These are phyloP conservation scores for Timandra comae DNA, from an alignment of 2,888 invertebrate genomes.

Conservation along the genomic window DNA sequence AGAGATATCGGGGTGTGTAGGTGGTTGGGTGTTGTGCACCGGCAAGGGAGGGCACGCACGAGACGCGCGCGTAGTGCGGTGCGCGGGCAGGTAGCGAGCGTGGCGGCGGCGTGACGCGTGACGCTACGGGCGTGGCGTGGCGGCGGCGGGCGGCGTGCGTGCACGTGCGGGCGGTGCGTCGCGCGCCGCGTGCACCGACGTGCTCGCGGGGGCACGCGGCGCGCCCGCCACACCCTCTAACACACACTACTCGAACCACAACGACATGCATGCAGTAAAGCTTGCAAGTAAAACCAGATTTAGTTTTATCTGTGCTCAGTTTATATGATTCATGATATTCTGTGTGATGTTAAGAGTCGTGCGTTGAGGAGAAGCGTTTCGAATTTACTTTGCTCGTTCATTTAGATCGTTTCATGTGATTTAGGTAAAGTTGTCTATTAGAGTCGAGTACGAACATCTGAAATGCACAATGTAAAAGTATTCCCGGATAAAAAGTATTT, in stretches of 20 bases:
- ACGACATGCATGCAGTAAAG: constrained; percentile 75
- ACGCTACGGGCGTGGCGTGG: constrained; percentile 33
- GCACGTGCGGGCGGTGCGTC: constrained; percentile 18
- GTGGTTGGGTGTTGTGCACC: constrained; percentile 55
- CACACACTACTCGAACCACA: constrained; percentile 69
- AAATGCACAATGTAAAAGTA: constrained; percentile 70
- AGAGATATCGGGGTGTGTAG: constrained; percentile 70
- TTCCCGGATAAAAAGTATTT: constrained; percentile 42
- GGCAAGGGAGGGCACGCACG: constrained; percentile 36
- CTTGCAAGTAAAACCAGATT: constrained; percentile 76
- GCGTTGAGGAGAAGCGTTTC: constrained; percentile 77
- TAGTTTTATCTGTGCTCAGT: constrained; percentile 75
- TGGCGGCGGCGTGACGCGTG: constrained; percentile 36
- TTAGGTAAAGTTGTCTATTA: constrained; percentile 63
- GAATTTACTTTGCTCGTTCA: constrained; percentile 73
- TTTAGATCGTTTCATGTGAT: constrained; percentile 61
- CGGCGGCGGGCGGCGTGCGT: constrained; percentile 26
- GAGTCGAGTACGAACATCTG: constrained; percentile 70
- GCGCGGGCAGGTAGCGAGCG: constrained; percentile 24
- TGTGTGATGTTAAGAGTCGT: constrained; percentile 77
- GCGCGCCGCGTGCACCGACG: constrained; percentile 15
- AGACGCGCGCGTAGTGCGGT: constrained; percentile 29
- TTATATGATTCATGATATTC: constrained; percentile 73
- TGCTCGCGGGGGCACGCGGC: constrained; percentile 21
- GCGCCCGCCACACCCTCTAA: constrained; percentile 30